Evolutionary conservation across 2,888 invertebrate species (phyloP).

Genomic region (Linnaemya vulpina): DNA sequence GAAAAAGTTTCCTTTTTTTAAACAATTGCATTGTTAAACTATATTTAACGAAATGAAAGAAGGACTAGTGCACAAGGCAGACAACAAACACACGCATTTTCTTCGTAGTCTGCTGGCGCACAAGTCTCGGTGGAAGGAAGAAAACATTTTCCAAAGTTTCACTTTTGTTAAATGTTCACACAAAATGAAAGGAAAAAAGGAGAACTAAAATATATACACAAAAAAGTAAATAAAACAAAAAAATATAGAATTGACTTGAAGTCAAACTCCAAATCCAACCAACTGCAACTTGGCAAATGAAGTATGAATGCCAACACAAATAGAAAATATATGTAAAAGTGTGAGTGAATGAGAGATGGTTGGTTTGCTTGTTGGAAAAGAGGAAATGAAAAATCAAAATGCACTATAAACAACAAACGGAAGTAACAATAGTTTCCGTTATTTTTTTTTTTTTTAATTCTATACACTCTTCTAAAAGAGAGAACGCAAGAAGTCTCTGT

Average conservation of each 20-base stretch:
- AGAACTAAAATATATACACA: background rate
- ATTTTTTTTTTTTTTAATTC: background rate
- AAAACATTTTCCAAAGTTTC: slow-evolving; percentile 66
- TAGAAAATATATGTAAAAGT: background rate
- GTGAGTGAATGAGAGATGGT: background rate
- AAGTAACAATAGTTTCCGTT: slow-evolving; percentile 70
- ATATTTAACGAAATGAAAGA: slow-evolving; percentile 65
- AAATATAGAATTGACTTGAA: slow-evolving; percentile 11
- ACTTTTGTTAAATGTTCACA: slow-evolving; percentile 63
- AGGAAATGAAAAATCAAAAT: slow-evolving; percentile 67
- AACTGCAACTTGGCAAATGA: slow-evolving; percentile 38
- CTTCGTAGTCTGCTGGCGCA: background rate
- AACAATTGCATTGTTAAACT: slow-evolving; percentile 71
- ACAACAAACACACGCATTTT: slow-evolving; percentile 10
- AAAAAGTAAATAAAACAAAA: background rate
- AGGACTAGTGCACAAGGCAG: slow-evolving; percentile 30
- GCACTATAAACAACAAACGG: slow-evolving; percentile 68
- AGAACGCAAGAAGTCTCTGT: background rate
- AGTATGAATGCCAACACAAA: slow-evolving; percentile 33
- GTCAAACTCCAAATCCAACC: slow-evolving; percentile 38
- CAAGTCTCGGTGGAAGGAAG: slow-evolving; percentile 42
- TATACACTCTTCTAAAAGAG: background rate
- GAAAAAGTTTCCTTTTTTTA: slow-evolving; percentile 46
- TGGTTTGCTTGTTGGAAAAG: background rate
- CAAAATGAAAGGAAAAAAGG: background rate